These are phyloP conservation scores for Pyxicephalus adspersus DNA, from an alignment of 2,113 vertebrate species.

Conservation along the genomic window DNA sequence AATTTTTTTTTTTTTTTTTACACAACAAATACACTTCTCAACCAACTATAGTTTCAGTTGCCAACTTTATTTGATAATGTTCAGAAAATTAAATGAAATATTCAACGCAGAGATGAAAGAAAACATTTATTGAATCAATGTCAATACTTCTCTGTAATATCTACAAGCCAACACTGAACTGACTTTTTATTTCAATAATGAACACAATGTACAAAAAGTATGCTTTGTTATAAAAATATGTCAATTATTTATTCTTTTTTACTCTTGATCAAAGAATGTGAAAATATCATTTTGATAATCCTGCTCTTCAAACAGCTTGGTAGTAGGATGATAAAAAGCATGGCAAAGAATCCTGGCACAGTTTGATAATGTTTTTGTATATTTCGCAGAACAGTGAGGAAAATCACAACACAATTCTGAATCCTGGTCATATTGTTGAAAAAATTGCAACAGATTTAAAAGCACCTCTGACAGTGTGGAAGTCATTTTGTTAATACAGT, in stretches of 20 bases:
- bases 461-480: background rate
- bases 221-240: constrained; percentile 82
- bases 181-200: constrained; percentile 77
- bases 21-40: constrained; percentile 17
- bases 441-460: background rate
- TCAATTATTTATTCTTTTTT: constrained; percentile 55
- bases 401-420: constrained; percentile 29
- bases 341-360: constrained; percentile 44
- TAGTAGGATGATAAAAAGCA: constrained; percentile 52
- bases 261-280: constrained; percentile 53
- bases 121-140: constrained; percentile 82
- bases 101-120: constrained; percentile 69
- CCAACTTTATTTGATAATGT: constrained; percentile 30
- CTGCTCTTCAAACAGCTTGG: constrained; percentile 47
- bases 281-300: constrained; percentile 59
- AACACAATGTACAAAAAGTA: constrained; percentile 82
- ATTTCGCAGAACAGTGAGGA: constrained; percentile 27
- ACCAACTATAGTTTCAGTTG: background rate
- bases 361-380: constrained; percentile 3
- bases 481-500: no score
- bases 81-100: constrained; percentile 59
- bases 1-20: no score
- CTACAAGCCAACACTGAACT: constrained; percentile 83
- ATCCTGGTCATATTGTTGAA: background rate
- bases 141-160: constrained; percentile 82